Evolutionary conservation across 2,888 invertebrate species (phyloP).

Genomic region (Ischnus inquisitorius): DNA sequence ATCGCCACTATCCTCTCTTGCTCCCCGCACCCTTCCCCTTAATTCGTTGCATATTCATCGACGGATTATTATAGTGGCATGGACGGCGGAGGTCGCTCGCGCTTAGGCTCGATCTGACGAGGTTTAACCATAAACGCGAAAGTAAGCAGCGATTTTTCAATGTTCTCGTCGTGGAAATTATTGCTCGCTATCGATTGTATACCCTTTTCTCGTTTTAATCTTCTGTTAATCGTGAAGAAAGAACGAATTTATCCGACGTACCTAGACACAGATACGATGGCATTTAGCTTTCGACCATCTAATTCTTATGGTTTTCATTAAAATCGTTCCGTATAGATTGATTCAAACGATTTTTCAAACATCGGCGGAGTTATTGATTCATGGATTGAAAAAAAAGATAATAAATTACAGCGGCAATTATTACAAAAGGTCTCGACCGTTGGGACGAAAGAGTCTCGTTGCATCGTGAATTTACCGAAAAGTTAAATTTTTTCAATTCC

Average conservation of each 20-base stretch:
- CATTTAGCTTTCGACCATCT: background rate
- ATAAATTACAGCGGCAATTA: no score
- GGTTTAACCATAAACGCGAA: conserved; percentile 49
- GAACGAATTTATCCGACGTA: background rate
- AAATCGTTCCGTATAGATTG: background rate
- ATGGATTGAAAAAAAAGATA: no score
- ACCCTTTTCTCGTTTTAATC: background rate
- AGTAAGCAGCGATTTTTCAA: background rate
- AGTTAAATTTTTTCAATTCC: conserved; percentile 48
- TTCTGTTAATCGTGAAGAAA: background rate
- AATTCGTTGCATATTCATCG: conserved; percentile 83
- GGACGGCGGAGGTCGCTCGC: conserved; percentile 59
- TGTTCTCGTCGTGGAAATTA: background rate
- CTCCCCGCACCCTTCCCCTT: conserved; percentile 62
- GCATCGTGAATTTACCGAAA: conserved; percentile 12
- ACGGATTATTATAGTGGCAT: conserved; percentile 79
- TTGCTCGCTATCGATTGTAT: background rate
- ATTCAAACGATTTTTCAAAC: background rate
- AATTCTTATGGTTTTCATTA: background rate
- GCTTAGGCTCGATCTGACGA: conserved; percentile 52
- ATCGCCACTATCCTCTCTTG: conserved; percentile 67
- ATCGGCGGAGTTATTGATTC: no score
- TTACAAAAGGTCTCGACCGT: background rate
- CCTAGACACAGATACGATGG: background rate
- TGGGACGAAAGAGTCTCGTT: background rate